These are phyloP conservation scores for Harpagoxenus sublaevis DNA, from an alignment of 2,888 invertebrate genomes.

Conservation along the genomic window DNA sequence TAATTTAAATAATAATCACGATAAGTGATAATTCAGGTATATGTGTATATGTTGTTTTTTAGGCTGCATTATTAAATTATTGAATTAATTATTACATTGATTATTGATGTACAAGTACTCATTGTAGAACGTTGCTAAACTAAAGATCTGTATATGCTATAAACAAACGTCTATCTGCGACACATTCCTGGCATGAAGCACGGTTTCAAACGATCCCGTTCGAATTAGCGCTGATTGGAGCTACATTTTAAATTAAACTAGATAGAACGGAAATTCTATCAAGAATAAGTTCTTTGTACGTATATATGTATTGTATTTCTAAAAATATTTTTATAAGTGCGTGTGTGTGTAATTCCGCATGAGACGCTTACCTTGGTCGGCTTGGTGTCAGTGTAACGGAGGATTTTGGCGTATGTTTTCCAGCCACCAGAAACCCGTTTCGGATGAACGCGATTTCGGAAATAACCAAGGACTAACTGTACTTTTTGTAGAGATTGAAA, in stretches of 20 bases:
- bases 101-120: background rate
- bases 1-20: background rate
- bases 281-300: background rate
- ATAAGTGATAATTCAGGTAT: background rate
- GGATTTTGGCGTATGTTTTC: background rate
- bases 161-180: background rate
- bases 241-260: background rate
- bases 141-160: background rate
- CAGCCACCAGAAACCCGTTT: background rate
- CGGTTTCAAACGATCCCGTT: conserved; percentile 41
- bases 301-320: too few species aligned
- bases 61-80: background rate
- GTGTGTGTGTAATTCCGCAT: background rate
- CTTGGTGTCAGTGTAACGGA: background rate
- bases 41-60: background rate
- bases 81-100: background rate
- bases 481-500: conserved; percentile 81
- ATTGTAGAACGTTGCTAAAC: background rate
- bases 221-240: conserved; percentile 1
- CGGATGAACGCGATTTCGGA: background rate
- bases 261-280: conserved; percentile 34
- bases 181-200: background rate
- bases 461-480: conserved; percentile 70
- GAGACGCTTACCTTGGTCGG: conserved; percentile 52
- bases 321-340: background rate